A percentile compares a stretch with the other conserved stretches of the same genome.
phyloP scores from a whole-genome alignment of 2,888 invertebrate genomes.

The Ellobium chinense region DNA sequence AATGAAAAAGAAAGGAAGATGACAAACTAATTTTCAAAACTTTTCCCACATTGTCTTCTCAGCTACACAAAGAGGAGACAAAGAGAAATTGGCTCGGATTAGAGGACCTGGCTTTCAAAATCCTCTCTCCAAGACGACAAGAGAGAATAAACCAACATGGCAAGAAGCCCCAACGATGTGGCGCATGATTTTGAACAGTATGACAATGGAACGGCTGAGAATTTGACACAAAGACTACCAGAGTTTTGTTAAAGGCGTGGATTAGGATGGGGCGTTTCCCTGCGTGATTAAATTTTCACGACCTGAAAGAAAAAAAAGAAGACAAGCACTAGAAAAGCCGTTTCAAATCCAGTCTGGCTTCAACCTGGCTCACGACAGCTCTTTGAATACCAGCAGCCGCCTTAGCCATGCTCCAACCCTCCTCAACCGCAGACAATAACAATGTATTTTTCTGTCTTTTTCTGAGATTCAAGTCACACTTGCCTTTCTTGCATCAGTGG shows the following conservation, averaged over 20 bases:
- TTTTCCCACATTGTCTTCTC: not conserved
- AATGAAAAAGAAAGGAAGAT: not conserved
- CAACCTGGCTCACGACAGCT: not conserved
- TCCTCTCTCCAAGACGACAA: not conserved
- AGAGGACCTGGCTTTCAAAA: not conserved
- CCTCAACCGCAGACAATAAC: no score
- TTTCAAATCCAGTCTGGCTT: not conserved
- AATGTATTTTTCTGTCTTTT: no score
- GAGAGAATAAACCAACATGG: not conserved
- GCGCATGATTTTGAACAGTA: not conserved
- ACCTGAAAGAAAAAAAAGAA: not conserved
- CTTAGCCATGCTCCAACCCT: no score
- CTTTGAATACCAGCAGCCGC: no score
- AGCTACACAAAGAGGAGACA: not conserved
- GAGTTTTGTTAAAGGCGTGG: not conserved
- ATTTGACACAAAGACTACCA: not conserved
- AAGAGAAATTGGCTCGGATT: constrained; percentile 12
- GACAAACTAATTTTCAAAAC: not conserved
- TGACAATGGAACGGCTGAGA: constrained; percentile 4
- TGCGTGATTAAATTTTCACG: constrained; percentile 15
- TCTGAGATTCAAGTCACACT: no score
- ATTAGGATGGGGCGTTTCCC: constrained; percentile 7
- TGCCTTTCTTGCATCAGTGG: no score
- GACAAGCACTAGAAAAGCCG: not conserved
- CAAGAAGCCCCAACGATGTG: not conserved